Base-by-base conservation (phyloP, 2,888 invertebrate genomes). In the Achlya flavicornis region DNA sequence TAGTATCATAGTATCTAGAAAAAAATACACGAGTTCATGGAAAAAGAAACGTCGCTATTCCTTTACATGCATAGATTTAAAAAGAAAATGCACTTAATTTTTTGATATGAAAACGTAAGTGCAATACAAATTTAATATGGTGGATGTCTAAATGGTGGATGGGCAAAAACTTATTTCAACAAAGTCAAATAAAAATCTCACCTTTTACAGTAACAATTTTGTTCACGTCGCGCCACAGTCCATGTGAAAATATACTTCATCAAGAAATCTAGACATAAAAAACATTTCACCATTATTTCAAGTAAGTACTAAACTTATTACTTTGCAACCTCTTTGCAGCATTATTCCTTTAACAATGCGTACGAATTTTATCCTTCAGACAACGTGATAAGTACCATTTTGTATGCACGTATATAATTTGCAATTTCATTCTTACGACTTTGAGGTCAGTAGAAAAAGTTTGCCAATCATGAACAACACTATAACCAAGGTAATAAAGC, bases 261-360 rank as follows among this genome's bases (percentile, higher is more conserved):
- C 76, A 74, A 74, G 64, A 72, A 77, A 81, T 78, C 78, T 79
- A 76, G 75, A 76, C 75, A 71, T 67, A 76, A 82, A 26, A 78
- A 78, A 79, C 77, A 80, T 81, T 82, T 78, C 75, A 75, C 74
- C 81, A 78, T 81, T 75, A 79, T 75, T 83, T 76, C 73, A 74
- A 74, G 72, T 70, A 75, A 75, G 77, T 75, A 78, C 78, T 81
- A 77, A 77, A 75, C 71, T 76, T 80, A 77, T 80, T 75, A 79
- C 75, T 78, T 76, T 75, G 77, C 76, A 75, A 71, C 26, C 12
- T 33, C 35, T 35, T 64, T 58, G 46, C 70, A 68, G 72, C 43
- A 65, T 67, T 63, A 57, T 59, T 38, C 1, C 10, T 14, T 63
- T 62, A 5, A 60, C 61, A 14, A 35, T 43, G 43, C 74, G 68